phyloP scores from a whole-genome alignment of 2,888 invertebrate genomes.

The Cephonodes hylas region DNA sequence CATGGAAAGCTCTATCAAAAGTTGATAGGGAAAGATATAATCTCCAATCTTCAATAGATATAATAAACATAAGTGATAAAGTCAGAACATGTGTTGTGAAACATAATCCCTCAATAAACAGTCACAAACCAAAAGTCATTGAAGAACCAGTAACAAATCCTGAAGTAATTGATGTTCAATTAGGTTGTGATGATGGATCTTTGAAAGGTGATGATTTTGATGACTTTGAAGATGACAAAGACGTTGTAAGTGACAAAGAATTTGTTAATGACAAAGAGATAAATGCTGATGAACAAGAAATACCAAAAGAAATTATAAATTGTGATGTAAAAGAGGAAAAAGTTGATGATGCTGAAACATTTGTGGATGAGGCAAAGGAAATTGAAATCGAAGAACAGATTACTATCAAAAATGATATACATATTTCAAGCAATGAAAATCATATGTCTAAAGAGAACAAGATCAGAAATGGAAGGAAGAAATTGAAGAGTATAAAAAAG shows the following conservation, averaged over 20 bases:
- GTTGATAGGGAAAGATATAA: background rate
- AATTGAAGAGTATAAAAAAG: background rate
- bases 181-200: background rate
- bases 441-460: background rate
- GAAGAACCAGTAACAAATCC: background rate
- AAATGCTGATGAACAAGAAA: background rate
- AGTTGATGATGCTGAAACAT: background rate
- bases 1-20: constrained; percentile 1
- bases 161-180: background rate
- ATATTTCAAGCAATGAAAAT: background rate
- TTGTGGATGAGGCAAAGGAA: background rate
- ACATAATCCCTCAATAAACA: background rate
- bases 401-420: background rate
- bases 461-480: background rate
- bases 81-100: constrained; percentile 10
- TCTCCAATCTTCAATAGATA: background rate
- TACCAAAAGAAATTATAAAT: background rate
- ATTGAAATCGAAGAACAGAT: background rate
- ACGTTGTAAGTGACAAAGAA: background rate
- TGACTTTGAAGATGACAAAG: background rate
- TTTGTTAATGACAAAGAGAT: background rate
- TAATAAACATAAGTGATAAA: constrained; percentile 1
- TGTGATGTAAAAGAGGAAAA: background rate
- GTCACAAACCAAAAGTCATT: background rate
- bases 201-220: constrained; percentile 1